Evolutionary conservation across 2,113 vertebrate species (phyloP).

Genomic region (Xenopus tropicalis): DNA sequence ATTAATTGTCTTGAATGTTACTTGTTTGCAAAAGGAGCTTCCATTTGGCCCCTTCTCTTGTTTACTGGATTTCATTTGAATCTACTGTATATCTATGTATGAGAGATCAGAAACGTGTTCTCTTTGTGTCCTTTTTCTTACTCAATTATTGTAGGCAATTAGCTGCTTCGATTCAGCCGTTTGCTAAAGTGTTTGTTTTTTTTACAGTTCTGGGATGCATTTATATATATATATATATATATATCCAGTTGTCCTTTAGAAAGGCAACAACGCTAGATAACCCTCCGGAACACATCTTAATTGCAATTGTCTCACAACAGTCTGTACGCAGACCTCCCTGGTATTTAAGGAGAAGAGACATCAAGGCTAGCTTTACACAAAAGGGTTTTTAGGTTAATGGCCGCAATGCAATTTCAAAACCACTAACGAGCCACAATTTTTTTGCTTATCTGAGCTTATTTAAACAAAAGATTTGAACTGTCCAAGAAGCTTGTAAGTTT

Average conservation of each 20-base stretch:
- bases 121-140: no score
- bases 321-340: not conserved
- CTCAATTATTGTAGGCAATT: no score
- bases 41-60: no score
- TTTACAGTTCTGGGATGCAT: no score
- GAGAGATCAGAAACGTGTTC: no score
- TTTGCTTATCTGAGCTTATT: conserved; percentile 3
- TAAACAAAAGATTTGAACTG: not conserved
- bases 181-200: no score
- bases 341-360: not conserved
- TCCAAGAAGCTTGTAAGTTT: not conserved
- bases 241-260: not conserved
- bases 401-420: not conserved
- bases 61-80: no score
- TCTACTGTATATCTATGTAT: no score
- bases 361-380: not conserved
- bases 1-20: no score
- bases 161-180: no score
- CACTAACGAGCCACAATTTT: conserved; percentile 5
- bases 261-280: not conserved
- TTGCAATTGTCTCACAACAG: not conserved
- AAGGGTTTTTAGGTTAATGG: conserved; percentile 5
- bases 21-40: no score
- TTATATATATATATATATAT: no score
- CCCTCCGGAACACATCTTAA: not conserved